Percentiles rank a stretch among this genome's conserved stretches.
These are phyloP conservation scores for Malaclemys terrapin DNA, from an alignment of 2,113 vertebrate species.

Conservation along the genomic window DNA sequence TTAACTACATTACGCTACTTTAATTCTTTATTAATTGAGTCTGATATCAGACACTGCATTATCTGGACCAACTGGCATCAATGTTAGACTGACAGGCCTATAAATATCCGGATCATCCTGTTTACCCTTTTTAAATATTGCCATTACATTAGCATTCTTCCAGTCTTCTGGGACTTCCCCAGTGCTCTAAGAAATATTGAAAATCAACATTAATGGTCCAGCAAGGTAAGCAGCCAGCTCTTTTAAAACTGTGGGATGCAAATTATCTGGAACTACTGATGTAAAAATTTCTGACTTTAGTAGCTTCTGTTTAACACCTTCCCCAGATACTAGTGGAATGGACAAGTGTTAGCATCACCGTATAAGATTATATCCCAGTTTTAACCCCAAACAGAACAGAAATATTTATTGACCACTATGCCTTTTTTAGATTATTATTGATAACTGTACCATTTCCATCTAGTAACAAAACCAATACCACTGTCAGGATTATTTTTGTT, in stretches of 20 bases:
- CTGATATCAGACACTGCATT: not conserved
- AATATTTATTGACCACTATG: not conserved
- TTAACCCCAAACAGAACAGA: not conserved
- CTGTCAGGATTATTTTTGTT: not conserved
- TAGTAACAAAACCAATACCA: not conserved
- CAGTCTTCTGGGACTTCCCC: not conserved
- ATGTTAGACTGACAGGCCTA: not conserved
- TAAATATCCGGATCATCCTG: not conserved
- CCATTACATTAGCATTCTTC: not conserved
- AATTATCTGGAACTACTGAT: not conserved
- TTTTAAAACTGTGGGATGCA: not conserved
- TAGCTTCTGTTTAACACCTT: not conserved
- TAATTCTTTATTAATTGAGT: not conserved
- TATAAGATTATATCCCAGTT: not conserved
- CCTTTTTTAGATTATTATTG: not conserved
- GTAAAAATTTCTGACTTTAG: not conserved
- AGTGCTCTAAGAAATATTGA: not conserved
- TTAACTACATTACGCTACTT: not conserved
- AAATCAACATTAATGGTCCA: not conserved
- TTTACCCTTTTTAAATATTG: not conserved
- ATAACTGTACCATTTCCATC: not conserved
- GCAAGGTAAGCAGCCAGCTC: not conserved
- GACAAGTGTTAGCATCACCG: not conserved
- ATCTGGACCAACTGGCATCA: not conserved
- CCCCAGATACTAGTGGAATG: not conserved